Conservation (phyloP, 2,888 invertebrate genomes). For the Conistra vaccinii region DNA sequence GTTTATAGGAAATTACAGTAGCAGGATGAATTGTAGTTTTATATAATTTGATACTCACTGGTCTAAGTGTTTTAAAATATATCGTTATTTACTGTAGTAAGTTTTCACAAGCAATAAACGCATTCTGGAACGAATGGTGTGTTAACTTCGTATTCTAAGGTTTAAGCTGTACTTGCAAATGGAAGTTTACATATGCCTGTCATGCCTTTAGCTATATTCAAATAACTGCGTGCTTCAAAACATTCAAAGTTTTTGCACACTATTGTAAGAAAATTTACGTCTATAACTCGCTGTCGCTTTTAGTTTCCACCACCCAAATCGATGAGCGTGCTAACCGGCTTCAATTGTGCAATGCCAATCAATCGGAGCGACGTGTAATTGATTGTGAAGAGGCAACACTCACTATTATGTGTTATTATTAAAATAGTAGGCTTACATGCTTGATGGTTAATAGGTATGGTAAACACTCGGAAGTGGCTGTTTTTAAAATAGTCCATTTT, state of each 20-base stretch:
- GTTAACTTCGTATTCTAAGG: background rate
- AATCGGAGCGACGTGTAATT: conserved; percentile 73
- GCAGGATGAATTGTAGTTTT: background rate
- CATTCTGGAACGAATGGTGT: too few relatives aligned
- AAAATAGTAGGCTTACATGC: conserved; percentile 25
- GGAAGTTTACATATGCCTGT: background rate
- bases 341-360: conserved; percentile 83
- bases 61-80: background rate
- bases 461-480: background rate
- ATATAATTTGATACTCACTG: background rate
- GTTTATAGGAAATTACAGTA: background rate
- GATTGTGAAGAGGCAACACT: conserved; percentile 70
- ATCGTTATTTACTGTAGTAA: background rate
- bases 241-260: background rate
- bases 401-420: conserved; percentile 53
- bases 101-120: background rate
- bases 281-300: conserved; percentile 3
- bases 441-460: background rate
- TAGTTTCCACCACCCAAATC: conserved; percentile 30
- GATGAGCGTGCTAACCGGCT: conserved; percentile 62
- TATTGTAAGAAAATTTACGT: background rate
- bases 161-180: background rate
- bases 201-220: too few relatives aligned
- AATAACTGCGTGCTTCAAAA: background rate
- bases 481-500: background rate